Evolutionary conservation across 2,113 vertebrate genomes (phyloP).

Genomic region (Phaetusa simplex): DNA sequence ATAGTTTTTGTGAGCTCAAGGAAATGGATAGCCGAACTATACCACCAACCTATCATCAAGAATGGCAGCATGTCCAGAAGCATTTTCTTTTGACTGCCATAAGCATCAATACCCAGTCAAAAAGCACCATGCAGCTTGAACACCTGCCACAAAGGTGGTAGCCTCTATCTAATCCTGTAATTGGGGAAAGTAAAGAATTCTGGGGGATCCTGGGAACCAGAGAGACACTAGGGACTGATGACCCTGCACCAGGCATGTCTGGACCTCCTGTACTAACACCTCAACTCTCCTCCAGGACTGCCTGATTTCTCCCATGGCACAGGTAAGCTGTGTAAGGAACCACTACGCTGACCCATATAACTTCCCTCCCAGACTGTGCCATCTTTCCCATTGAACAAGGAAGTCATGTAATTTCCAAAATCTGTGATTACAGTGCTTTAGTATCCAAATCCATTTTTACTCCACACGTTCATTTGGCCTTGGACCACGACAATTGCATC

Average conservation of each 20-base stretch:
- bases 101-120: neutral
- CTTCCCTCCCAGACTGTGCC: neutral
- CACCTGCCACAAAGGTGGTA: neutral
- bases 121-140: neutral
- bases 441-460: neutral
- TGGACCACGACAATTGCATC: neutral
- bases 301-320: neutral
- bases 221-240: neutral
- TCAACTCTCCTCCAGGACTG: neutral
- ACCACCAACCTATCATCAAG: neutral
- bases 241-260: neutral
- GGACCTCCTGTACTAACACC: no score
- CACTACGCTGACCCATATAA: accelerated
- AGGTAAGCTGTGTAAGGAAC: neutral
- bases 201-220: accelerated
- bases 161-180: neutral
- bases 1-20: neutral
- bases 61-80: neutral
- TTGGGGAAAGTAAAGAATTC: neutral
- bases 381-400: neutral
- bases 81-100: neutral
- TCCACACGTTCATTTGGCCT: neutral
- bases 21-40: neutral
- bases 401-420: neutral
- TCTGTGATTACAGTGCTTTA: neutral